Evolutionary conservation across 2,888 invertebrate genomes (phyloP), one percentile per base, ranked within the genome.

Genomic region (Molorchus minor): DNA sequence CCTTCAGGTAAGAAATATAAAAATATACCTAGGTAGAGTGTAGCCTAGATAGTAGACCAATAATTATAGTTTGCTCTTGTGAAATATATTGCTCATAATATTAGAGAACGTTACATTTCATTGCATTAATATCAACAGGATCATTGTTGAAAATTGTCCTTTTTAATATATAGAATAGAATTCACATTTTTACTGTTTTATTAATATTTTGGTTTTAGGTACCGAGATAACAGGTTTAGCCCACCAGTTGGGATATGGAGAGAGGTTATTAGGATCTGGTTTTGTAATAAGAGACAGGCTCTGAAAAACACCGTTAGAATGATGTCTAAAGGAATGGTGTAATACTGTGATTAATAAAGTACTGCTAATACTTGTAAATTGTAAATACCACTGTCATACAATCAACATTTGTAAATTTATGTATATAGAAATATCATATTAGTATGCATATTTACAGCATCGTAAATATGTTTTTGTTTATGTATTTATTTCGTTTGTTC

Each of bases 261-360:
- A 53, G 98, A 98, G 84, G 98, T 98, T 51, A 97, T 98, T 75
- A 86, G 98, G 81, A 98, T 98, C 83, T 98, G 98, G 98, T 98
- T 98, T 83, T 98, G 98, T 83, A 98, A 98, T 84, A 98, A 98
- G 82, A 87, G 98, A 55, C 98, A 98, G 82, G 96, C 98, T 1
- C 85, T 98, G 69, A 98, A 98, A 82, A 98, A 98, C 80, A 96
- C 97, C n/a, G 96, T 96, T 67, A 86, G 94, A 74, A 93, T 94
- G 93, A 94, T 94, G 93, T 92, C 92, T 51, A 92, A 92, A 83
- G 90, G 91, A 71, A 89, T 90, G 88, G 89, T 90, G 70, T 90
- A 88, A 77, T 64, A 64, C 69, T 71, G 74, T 71, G 46, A 44
- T 46, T 45, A 29, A 10, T 29, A 51, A 13, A 51, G n/a, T n/a